Evolutionary conservation across 2,797 vertebrate genomes (phyloP).

Genomic region (Chelon labrosus): DNA sequence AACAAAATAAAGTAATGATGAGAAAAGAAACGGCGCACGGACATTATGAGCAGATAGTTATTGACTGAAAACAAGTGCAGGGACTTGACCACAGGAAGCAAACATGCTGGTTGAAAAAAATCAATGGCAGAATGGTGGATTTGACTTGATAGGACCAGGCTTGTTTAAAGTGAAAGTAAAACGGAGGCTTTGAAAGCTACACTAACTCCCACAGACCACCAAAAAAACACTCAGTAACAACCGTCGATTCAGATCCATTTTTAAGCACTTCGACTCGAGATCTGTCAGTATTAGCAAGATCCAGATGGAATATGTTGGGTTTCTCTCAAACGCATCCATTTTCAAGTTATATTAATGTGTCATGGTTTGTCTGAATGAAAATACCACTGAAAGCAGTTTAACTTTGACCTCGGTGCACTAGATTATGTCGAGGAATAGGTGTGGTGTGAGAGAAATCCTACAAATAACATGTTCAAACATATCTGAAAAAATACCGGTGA

Average conservation of each 20-base stretch:
- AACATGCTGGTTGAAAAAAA: constrained; percentile 62
- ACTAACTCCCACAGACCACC: constrained; percentile 14
- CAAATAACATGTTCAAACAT: background rate
- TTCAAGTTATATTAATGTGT: background rate
- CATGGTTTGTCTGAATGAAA: background rate
- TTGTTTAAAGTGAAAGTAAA: constrained; percentile 13
- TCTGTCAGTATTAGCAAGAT: background rate
- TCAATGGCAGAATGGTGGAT: constrained; percentile 8
- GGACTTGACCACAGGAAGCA: constrained; percentile 49
- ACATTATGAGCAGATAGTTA: constrained; percentile 14
- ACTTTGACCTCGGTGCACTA: background rate
- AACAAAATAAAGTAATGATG: constrained; percentile 10
- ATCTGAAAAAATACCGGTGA: background rate
- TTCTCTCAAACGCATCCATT: constrained; percentile 5
- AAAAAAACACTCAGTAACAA: background rate
- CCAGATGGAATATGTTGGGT: background rate
- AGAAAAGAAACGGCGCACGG: constrained; percentile 12
- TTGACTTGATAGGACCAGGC: constrained; percentile 26
- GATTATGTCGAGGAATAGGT: background rate
- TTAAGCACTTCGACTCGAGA: background rate
- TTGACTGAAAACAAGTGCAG: constrained; percentile 37
- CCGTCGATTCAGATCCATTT: background rate
- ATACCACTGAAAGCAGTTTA: background rate
- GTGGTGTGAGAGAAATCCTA: constrained; percentile 2
- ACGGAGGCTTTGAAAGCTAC: background rate